These are phyloP conservation scores for Tetramorium parvispinum DNA, from an alignment of 1,140 invertebrate genomes.

Conservation along the genomic window DNA sequence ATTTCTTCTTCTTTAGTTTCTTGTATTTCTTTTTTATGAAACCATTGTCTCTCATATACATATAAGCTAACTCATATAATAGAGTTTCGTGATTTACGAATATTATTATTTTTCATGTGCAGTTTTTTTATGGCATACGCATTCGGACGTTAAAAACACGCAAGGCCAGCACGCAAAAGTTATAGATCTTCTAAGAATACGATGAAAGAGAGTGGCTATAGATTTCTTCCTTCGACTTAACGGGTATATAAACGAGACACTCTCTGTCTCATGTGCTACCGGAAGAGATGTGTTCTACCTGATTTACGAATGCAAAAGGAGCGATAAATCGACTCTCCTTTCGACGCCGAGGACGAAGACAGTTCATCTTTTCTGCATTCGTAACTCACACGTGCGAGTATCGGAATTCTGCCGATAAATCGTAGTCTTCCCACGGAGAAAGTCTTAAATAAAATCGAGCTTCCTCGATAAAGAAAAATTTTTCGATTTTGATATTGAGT, in stretches of 20 bases:
- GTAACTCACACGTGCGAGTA: slow-evolving; percentile 19
- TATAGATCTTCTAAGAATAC: slow-evolving; percentile 59
- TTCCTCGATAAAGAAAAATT: background rate
- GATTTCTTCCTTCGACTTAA: slow-evolving; percentile 77
- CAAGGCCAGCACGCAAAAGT: background rate
- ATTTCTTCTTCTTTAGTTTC: background rate
- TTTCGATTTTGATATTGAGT: background rate
- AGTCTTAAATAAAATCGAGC: slow-evolving; percentile 29
- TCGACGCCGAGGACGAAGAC: slow-evolving; percentile 62
- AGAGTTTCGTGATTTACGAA: background rate
- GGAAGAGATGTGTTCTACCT: slow-evolving; percentile 82
- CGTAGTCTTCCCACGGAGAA: background rate
- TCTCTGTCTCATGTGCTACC: slow-evolving; percentile 76
- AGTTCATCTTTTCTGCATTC: slow-evolving; percentile 53
- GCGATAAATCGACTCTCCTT: slow-evolving; percentile 79
- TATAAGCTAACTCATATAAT: background rate
- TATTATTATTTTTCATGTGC: background rate
- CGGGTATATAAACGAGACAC: slow-evolving; percentile 73
- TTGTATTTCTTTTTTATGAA: background rate
- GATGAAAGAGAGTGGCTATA: slow-evolving; percentile 77
- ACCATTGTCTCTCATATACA: background rate
- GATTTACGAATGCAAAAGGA: slow-evolving; percentile 81
- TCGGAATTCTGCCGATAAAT: slow-evolving; percentile 48
- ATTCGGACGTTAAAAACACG: slow-evolving; percentile 10
- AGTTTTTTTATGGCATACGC: background rate